These are phyloP conservation scores for Phaethon lepturus DNA, from an alignment of 2,113 vertebrate species.

Conservation along the genomic window DNA sequence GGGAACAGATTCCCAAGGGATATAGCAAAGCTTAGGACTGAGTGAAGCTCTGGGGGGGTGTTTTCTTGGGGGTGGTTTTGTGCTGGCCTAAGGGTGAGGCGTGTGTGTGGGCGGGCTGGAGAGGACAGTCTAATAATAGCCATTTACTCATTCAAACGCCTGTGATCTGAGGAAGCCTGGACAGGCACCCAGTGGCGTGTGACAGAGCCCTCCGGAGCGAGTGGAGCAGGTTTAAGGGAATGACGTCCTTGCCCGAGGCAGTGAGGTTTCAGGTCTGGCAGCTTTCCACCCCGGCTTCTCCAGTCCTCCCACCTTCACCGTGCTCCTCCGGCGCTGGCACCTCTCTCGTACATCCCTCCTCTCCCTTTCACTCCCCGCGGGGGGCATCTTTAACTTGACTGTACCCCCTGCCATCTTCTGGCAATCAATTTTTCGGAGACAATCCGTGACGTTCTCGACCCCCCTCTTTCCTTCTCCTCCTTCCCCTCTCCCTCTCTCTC, in stretches of 20 bases:
- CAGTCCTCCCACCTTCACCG: neutral
- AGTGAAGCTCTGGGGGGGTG: neutral
- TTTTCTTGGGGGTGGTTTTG: neutral
- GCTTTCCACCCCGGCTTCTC: neutral
- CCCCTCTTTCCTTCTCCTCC: slow-evolving; percentile 36
- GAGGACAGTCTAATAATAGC: slow-evolving; percentile 53
- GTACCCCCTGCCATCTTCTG: slow-evolving; percentile 41
- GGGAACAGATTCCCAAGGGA: neutral
- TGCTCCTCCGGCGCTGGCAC: neutral
- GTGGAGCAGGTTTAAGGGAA: neutral
- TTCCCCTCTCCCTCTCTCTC: slow-evolving; percentile 30
- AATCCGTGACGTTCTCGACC: slow-evolving; percentile 47
- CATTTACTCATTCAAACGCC: slow-evolving; percentile 11
- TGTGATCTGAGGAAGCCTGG: slow-evolving; percentile 31
- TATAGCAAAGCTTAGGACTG: neutral
- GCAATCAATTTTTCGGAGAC: slow-evolving; percentile 57
- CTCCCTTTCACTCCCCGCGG: neutral
- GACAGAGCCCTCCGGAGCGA: slow-evolving; percentile 29
- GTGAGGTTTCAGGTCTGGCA: slow-evolving; percentile 39
- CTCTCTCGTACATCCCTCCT: neutral
- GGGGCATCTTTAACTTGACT: slow-evolving; percentile 40
- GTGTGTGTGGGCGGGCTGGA: neutral
- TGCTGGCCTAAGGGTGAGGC: neutral
- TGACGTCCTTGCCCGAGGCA: slow-evolving; percentile 31
- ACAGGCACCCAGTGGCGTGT: slow-evolving; percentile 12